A percentile compares a stretch with the other conserved stretches of the same genome.
These are phyloP conservation scores for Meles meles DNA, from an alignment of 2,113 vertebrate genomes.

Conservation along the genomic window DNA sequence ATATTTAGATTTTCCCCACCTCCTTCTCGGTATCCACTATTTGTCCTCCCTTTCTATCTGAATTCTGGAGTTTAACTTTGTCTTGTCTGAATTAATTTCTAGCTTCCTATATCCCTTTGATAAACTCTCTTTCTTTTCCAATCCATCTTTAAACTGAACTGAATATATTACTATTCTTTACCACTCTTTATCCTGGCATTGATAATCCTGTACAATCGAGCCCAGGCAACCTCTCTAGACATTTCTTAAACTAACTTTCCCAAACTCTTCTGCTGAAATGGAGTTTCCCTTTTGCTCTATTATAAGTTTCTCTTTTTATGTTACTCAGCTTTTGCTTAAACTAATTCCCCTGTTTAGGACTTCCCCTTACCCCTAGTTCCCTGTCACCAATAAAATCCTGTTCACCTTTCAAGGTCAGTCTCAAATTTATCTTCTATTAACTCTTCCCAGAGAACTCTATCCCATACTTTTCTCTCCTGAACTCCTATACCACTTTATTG, in stretches of 20 bases:
- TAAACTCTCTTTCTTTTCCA: not conserved
- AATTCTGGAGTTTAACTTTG: not conserved
- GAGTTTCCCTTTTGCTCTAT: not conserved
- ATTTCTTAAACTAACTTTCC: not conserved
- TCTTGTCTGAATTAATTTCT: not conserved
- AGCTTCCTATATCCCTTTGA: not conserved
- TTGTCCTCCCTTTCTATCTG: not conserved
- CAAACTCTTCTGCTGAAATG: not conserved
- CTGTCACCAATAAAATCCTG: not conserved
- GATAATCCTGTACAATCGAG: not conserved
- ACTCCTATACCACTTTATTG: constrained; percentile 10
- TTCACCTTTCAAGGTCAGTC: constrained; percentile 19
- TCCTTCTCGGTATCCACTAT: not conserved
- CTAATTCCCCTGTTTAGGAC: not conserved
- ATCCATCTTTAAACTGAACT: constrained; percentile 4
- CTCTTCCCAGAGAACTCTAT: not conserved
- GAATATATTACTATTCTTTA: constrained; percentile 1
- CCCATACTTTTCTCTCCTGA: not conserved
- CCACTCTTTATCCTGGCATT: not conserved
- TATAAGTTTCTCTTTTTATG: not conserved
- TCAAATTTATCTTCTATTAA: constrained; percentile 40
- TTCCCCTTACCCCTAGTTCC: not conserved
- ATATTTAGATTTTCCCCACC: not conserved
- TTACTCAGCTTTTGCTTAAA: constrained; percentile 8
- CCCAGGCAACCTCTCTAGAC: not conserved